Evolutionary conservation across 30 jellyfish, hydroid and myxozoan genomes (phyloP).

Genomic region (Turritopsis dohrnii): DNA sequence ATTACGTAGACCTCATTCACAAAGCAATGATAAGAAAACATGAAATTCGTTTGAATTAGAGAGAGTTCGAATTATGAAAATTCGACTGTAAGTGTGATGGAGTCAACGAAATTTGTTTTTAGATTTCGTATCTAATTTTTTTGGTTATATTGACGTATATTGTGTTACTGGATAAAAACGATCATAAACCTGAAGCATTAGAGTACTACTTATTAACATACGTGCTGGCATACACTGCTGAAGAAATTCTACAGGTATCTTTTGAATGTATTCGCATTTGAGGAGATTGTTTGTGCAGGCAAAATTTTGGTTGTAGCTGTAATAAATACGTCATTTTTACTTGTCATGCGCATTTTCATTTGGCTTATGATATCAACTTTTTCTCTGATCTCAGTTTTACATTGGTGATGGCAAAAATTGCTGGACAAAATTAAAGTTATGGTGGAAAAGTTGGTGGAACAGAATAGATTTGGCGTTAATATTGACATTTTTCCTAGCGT

Average conservation of each 20-base stretch:
- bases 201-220: constrained; percentile 42
- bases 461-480: constrained; percentile 69
- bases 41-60: too few relatives aligned
- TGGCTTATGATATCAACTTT: too few relatives aligned
- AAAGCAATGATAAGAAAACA: too few relatives aligned
- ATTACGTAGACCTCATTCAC: too few relatives aligned
- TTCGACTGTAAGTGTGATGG: too few relatives aligned
- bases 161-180: constrained; percentile 30
- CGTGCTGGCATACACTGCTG: constrained; percentile 63
- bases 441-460: constrained; percentile 76
- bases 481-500: constrained; percentile 49
- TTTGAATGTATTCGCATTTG: too few relatives aligned
- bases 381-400: background rate
- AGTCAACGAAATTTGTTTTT: too few relatives aligned
- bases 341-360: too few relatives aligned
- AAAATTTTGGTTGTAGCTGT: too few relatives aligned
- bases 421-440: constrained; percentile 28
- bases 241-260: constrained; percentile 86
- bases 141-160: constrained; percentile 54
- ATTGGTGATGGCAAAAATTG: background rate
- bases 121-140: constrained; percentile 61
- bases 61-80: too few relatives aligned
- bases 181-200: constrained; percentile 21
- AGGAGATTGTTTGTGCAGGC: too few relatives aligned
- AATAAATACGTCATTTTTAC: too few relatives aligned